phyloP scores from a whole-genome alignment of 2,113 vertebrate genomes.

The Microcebus griseorufus region DNA sequence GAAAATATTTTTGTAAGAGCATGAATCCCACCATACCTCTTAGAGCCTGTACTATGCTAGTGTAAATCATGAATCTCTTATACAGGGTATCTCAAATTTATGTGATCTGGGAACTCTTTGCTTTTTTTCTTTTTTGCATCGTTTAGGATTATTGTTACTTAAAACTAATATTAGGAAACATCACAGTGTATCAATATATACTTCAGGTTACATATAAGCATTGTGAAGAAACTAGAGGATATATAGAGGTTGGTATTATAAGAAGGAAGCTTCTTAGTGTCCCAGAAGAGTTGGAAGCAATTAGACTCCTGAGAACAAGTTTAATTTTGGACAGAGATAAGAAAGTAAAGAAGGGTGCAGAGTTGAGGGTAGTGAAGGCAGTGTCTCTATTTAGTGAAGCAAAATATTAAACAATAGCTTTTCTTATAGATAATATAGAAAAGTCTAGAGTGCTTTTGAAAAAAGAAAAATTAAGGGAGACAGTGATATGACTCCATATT shows the following conservation, averaged over 20 bases:
- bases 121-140: not conserved
- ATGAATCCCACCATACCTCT: not conserved
- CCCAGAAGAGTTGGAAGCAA: not conserved
- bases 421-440: not conserved
- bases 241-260: not conserved
- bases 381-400: not conserved
- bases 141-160: not conserved
- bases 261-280: not conserved
- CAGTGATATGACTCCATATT: not conserved
- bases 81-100: not conserved
- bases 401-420: not conserved
- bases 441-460: not conserved
- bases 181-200: not conserved
- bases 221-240: not conserved
- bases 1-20: not conserved
- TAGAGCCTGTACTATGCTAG: not conserved
- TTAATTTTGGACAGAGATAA: conserved; percentile 7
- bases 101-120: not conserved
- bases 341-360: not conserved
- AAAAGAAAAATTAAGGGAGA: not conserved
- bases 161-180: not conserved
- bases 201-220: not conserved
- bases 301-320: not conserved
- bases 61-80: not conserved
- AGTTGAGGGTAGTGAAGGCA: not conserved